Percentiles rank a stretch among this genome's conserved stretches.
Conservation (phyloP, 2,888 invertebrate species). For the Rhagophthalmus giganteus region DNA sequence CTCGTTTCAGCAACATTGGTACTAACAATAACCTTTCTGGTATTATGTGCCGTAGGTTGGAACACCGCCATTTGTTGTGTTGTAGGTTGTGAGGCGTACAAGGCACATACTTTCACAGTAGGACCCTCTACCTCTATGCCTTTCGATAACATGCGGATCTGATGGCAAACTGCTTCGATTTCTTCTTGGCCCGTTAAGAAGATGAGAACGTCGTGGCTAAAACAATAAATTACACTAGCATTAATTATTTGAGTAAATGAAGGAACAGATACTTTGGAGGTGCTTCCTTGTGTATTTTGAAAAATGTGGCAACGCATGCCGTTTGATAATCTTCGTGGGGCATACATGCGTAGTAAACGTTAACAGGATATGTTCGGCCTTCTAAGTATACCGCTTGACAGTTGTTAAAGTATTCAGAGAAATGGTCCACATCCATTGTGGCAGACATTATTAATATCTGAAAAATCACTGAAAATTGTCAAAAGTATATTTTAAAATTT, state of each 20-base stretch:
- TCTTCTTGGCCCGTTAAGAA: slow-evolving; percentile 97
- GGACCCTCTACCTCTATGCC: slow-evolving; percentile 66
- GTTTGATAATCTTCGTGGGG: slow-evolving; percentile 83
- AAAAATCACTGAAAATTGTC: no score
- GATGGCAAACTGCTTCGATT: slow-evolving; percentile 82
- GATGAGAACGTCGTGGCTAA: slow-evolving; percentile 85
- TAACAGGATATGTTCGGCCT: slow-evolving; percentile 83
- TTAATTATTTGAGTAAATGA: neutral
- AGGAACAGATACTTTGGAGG: slow-evolving; percentile 82
- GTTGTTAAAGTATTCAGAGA: slow-evolving; percentile 84
- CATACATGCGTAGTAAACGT: slow-evolving; percentile 71
- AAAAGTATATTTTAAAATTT: no score
- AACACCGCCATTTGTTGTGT: slow-evolving; percentile 88
- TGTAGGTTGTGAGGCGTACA: slow-evolving; percentile 90
- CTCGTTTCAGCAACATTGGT: slow-evolving; percentile 99
- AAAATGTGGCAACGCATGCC: slow-evolving; percentile 81
- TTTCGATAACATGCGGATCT: slow-evolving; percentile 72
- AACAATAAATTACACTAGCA: slow-evolving; percentile 45
- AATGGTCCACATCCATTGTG: slow-evolving; percentile 94
- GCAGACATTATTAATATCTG: slow-evolving; percentile 91
- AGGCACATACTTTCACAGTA: slow-evolving; percentile 75
- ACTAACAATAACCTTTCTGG: slow-evolving; percentile 88
- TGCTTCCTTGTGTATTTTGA: slow-evolving; percentile 82
- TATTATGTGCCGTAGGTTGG: slow-evolving; percentile 69
- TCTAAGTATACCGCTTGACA: slow-evolving; percentile 87